These are phyloP conservation scores for Hirtodrosophila cameraria DNA, from an alignment of 2,888 invertebrate species.

Conservation along the genomic window DNA sequence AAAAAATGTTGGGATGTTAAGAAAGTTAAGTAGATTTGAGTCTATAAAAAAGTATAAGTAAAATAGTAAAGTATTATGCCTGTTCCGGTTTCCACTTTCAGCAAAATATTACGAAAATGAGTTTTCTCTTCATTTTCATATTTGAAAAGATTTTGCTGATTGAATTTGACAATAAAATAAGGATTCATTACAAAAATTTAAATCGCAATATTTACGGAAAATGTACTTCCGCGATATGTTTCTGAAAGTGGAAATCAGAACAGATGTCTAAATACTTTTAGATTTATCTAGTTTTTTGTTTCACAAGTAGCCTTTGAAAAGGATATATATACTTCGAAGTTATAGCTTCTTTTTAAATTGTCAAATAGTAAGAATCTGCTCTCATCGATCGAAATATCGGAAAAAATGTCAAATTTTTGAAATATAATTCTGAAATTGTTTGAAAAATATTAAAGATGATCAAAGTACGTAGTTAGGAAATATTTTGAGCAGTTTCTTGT, in stretches of 20 bases:
- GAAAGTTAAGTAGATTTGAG: slow-evolving; percentile 1
- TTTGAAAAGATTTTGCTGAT: slow-evolving; percentile 5
- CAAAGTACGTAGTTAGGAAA: slow-evolving; percentile 35
- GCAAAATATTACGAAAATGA: too few relatives aligned
- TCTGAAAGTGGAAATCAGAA: too few relatives aligned
- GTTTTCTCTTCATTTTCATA: too few relatives aligned
- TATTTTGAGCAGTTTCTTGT: slow-evolving; percentile 38
- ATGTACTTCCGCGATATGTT: too few relatives aligned
- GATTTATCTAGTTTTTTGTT: slow-evolving; percentile 11
- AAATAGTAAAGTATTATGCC: too few relatives aligned
- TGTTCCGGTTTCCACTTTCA: too few relatives aligned
- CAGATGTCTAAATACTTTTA: too few relatives aligned
- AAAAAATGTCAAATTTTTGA: slow-evolving; percentile 12
- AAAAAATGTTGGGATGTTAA: slow-evolving; percentile 18
- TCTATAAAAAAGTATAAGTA: too few relatives aligned
- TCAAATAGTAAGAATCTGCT: slow-evolving; percentile 18
- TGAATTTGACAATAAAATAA: too few relatives aligned
- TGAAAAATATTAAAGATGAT: slow-evolving; percentile 36
- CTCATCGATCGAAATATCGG: slow-evolving; percentile 5
- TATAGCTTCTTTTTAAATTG: slow-evolving; percentile 5
- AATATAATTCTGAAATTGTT: slow-evolving; percentile 9
- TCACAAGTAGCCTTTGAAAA: slow-evolving; percentile 23
- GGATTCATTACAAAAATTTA: too few relatives aligned
- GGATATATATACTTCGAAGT: slow-evolving; percentile 44
- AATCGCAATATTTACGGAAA: too few relatives aligned